These are phyloP conservation scores for Austrolebias charrua DNA, from an alignment of 2,797 vertebrate species.

Conservation along the genomic window DNA sequence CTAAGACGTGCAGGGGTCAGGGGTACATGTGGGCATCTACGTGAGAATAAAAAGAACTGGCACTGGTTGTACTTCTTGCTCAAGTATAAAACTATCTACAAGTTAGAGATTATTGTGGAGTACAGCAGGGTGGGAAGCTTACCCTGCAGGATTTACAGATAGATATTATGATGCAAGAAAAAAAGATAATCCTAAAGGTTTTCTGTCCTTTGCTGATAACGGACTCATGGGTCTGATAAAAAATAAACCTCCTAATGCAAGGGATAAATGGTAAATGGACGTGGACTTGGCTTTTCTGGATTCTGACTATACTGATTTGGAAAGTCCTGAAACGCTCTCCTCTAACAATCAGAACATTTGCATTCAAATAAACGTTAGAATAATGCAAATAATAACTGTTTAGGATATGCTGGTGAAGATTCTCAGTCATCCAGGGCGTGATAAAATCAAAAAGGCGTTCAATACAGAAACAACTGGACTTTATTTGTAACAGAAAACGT, in stretches of 20 bases:
- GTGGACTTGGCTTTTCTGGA: not conserved
- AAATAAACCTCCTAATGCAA: slow-evolving; percentile 18
- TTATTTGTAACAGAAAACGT: too few species aligned
- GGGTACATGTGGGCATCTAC: not conserved
- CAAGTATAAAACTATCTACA: slow-evolving; percentile 6
- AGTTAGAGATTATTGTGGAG: slow-evolving; percentile 12
- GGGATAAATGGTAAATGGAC: slow-evolving; percentile 10
- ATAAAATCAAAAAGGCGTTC: too few species aligned
- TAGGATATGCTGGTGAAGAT: too few species aligned
- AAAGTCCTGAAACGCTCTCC: not conserved
- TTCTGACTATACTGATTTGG: not conserved
- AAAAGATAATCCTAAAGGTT: slow-evolving; percentile 33
- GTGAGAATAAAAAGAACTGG: not conserved
- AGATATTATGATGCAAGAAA: slow-evolving; percentile 31
- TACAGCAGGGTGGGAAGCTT: slow-evolving; percentile 13
- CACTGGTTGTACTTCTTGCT: not conserved
- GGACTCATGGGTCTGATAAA: slow-evolving; percentile 10
- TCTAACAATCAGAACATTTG: not conserved
- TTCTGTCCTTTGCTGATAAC: slow-evolving; percentile 19
- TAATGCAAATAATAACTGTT: not conserved
- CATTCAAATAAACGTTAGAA: not conserved
- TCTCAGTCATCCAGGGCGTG: too few species aligned
- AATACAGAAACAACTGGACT: too few species aligned
- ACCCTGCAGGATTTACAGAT: slow-evolving; percentile 22
- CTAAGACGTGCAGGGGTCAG: too few species aligned